Percentiles rank a stretch among this genome's conserved stretches.
phyloP scores from a whole-genome alignment of 2,888 invertebrate species.

The Enchytraeus crypticus region DNA sequence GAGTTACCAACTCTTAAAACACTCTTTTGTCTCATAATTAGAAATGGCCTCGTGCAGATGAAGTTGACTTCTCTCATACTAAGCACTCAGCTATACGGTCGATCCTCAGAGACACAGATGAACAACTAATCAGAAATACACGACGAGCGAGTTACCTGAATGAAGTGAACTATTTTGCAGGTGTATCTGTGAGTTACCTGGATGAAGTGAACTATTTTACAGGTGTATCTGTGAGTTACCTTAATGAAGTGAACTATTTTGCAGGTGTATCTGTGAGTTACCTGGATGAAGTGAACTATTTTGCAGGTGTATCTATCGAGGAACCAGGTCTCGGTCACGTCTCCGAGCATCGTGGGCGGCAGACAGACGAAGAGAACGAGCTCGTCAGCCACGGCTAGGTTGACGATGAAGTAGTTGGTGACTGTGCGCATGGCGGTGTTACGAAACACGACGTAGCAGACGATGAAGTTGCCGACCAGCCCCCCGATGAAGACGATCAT shows the following conservation, averaged over 20 bases:
- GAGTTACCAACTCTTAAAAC: too few species aligned
- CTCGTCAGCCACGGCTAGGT: slow-evolving; percentile 74
- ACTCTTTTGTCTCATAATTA: too few species aligned
- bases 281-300: slow-evolving; percentile 79
- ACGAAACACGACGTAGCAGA: slow-evolving; percentile 77
- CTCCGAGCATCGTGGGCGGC: slow-evolving; percentile 79
- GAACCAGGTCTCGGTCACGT: slow-evolving; percentile 88
- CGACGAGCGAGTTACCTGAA: too few species aligned
- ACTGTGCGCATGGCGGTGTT: slow-evolving; percentile 84
- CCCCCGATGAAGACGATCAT: slow-evolving; percentile 71
- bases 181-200: too few species aligned
- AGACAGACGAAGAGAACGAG: slow-evolving; percentile 79
- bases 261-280: too few species aligned
- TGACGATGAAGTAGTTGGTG: slow-evolving; percentile 86
- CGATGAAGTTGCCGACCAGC: slow-evolving; percentile 74
- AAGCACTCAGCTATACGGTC: too few species aligned
- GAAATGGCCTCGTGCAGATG: too few species aligned
- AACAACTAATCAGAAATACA: too few species aligned
- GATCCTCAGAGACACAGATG: too few species aligned
- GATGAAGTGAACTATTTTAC: slow-evolving; percentile 77
- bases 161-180: too few species aligned
- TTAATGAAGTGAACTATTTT: too few species aligned
- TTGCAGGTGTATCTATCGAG: slow-evolving; percentile 77
- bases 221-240: slow-evolving; percentile 67
- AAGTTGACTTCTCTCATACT: too few species aligned